A percentile compares a stretch with the other conserved stretches of the same genome.
Conservation (phyloP, 2,797 vertebrate genomes). For the Intellagama lesueurii region DNA sequence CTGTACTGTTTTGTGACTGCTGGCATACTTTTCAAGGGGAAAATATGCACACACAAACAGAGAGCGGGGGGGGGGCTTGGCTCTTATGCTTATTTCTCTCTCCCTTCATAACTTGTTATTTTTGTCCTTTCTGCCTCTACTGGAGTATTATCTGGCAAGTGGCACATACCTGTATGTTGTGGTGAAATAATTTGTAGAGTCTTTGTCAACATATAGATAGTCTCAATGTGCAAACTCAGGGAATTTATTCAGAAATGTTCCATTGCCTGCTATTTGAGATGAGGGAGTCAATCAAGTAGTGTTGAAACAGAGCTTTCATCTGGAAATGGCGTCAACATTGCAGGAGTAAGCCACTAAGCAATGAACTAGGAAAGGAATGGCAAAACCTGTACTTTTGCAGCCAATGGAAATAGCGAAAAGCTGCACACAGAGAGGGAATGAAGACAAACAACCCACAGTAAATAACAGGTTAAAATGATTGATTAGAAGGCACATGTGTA, state of each 20-base stretch:
- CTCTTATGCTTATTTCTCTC: background rate
- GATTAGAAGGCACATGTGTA: background rate
- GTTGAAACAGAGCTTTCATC: background rate
- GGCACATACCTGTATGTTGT: background rate
- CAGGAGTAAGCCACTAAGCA: constrained; percentile 14
- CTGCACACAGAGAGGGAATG: background rate
- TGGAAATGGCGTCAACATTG: constrained; percentile 7
- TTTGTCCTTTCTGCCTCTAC: no score
- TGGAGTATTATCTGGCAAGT: no score
- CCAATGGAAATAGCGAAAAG: constrained; percentile 7
- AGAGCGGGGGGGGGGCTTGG: no score
- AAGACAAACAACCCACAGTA: background rate
- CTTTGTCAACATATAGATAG: background rate
- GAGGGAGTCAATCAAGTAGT: constrained; percentile 13
- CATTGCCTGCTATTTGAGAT: background rate
- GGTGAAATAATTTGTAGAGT: background rate
- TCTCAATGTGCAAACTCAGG: background rate
- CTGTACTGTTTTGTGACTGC: background rate
- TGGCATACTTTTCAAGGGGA: background rate
- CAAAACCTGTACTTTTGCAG: background rate
- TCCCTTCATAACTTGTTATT: no score
- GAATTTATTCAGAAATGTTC: background rate
- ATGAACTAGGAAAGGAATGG: background rate
- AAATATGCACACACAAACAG: background rate
- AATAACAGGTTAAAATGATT: constrained; percentile 10